Evolutionary conservation across 2,113 vertebrate species (phyloP), one percentile per base, ranked within the genome.

Genomic region (Melanerpes aurifrons): DNA sequence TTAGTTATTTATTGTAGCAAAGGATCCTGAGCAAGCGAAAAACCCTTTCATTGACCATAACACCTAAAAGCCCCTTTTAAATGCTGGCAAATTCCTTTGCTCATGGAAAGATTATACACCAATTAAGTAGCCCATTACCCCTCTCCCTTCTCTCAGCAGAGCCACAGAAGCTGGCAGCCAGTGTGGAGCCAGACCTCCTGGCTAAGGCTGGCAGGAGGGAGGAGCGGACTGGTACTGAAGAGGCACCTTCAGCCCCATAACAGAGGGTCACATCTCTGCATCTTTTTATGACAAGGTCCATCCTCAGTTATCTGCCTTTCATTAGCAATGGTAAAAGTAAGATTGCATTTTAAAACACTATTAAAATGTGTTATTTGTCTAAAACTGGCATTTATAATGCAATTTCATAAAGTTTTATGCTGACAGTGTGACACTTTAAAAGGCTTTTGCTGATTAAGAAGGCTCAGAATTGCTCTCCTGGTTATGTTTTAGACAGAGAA

Each of bases 381-480:
- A 96, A 95, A 97, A 77, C 76, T 96, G 96, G 92, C 95, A 97
- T 97, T 97, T 97, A 96, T 95, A 96, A 94, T 94, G 94, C 90
- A 94, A 79, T 97, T 97, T 95, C 92, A 87, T 96, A 90, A 97
- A 97, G 94, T 97, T 97, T 96, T 96, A 95, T 96, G 97, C 82
- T 82, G 82, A 97, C 95, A 95, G 90, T 86, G 68, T 43, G 79
- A 92, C 74, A 48, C 92, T 97, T 97, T 97, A 96, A 97, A 97
- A 96, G 96, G 94, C 82, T 76, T 71, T 93, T 94, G 95, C 94
- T 97, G 97, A 97, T 97, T 97, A 98, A 97, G 96, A 97, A 96
- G 96, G 95, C 90, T 97, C 78, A 78, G 86, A 97, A 97, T 96
- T 95, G 61, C 92, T 97, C 97, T 96, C 95, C 76, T 95, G 96